Evolutionary conservation across 2,113 vertebrate genomes (phyloP).

Genomic region (Pampusana beccarii): DNA sequence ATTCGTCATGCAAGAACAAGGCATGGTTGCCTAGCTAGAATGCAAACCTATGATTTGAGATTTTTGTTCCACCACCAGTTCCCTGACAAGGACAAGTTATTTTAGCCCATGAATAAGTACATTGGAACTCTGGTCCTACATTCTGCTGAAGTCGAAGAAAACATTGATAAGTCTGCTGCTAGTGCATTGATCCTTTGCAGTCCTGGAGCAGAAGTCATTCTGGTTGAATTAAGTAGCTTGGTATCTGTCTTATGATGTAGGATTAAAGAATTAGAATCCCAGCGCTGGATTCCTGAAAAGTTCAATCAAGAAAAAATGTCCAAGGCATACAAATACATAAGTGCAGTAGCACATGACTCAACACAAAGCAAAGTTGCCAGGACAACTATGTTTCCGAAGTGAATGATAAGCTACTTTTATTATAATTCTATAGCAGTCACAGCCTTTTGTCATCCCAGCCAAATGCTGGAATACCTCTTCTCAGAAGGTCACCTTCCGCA

Average conservation of each 20-base stretch:
- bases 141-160: constrained; percentile 23
- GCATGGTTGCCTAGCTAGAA: not conserved
- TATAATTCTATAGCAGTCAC: not conserved
- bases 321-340: not conserved
- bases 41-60: not conserved
- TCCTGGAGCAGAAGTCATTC: constrained; percentile 30
- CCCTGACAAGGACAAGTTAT: not conserved
- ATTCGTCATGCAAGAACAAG: not conserved
- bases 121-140: not conserved
- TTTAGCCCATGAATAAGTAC: not conserved
- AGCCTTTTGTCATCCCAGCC: not conserved
- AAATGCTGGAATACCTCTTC: constrained; percentile 20
- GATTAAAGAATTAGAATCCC: constrained; percentile 30
- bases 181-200: not conserved
- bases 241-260: constrained; percentile 4
- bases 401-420: constrained; percentile 31
- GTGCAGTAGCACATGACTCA: not conserved
- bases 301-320: not conserved
- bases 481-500: constrained; percentile 33
- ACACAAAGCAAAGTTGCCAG: constrained; percentile 5
- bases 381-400: not conserved
- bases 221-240: constrained; percentile 36
- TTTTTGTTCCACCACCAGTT: not conserved
- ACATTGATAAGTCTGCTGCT: not conserved
- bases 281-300: constrained; percentile 23